Conservation (phyloP, 2,888 invertebrate species). For the Coleophora deauratella region DNA sequence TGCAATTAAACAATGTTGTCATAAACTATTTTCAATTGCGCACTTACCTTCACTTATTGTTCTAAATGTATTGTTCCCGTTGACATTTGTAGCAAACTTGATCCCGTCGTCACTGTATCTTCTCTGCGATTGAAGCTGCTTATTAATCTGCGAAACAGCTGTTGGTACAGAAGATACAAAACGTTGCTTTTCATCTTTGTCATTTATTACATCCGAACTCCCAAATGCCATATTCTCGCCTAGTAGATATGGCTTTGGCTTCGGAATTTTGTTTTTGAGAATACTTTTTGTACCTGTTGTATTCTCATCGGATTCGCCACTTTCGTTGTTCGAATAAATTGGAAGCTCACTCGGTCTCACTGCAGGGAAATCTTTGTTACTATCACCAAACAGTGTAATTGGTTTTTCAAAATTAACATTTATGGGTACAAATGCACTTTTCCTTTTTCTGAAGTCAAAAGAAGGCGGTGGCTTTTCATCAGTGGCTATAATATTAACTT, state of each 20-base stretch:
- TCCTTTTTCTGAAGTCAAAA: constrained; percentile 82
- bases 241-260: constrained; percentile 83
- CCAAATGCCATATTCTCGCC: constrained; percentile 77
- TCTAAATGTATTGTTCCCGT: constrained; percentile 33
- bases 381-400: constrained; percentile 78
- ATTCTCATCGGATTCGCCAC: constrained; percentile 64
- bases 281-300: constrained; percentile 78
- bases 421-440: constrained; percentile 68
- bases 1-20: too few species aligned
- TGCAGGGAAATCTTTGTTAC: constrained; percentile 30
- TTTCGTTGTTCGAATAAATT: constrained; percentile 29
- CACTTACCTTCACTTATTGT: constrained; percentile 43
- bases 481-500: constrained; percentile 90
- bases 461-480: constrained; percentile 91
- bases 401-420: constrained; percentile 64
- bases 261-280: constrained; percentile 82
- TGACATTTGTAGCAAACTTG: constrained; percentile 19
- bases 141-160: constrained; percentile 55
- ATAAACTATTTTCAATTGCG: not conserved
- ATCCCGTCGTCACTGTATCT: constrained; percentile 28
- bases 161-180: constrained; percentile 27
- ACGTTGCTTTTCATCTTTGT: constrained; percentile 21
- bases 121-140: constrained; percentile 43
- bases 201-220: constrained; percentile 25
- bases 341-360: constrained; percentile 23